Conservation (phyloP, 64 coral and sea anemone genomes). For the Catalaphyllia jardinei region DNA sequence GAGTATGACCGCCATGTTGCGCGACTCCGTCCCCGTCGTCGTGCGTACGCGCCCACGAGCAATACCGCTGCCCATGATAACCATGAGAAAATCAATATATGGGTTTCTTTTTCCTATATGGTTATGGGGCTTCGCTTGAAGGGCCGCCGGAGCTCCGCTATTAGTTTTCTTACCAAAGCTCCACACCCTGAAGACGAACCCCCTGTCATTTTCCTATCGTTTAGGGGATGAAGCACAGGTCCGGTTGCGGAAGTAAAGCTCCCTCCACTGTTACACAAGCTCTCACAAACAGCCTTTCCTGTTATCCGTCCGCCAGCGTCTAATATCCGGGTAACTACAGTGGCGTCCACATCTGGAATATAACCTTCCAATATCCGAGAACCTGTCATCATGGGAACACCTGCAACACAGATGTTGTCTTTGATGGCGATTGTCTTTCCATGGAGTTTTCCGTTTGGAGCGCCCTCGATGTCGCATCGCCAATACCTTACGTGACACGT, state of each 20-base stretch:
- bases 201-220: slow-evolving; percentile 37
- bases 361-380: slow-evolving; percentile 56
- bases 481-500: slow-evolving; percentile 30
- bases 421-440: slow-evolving; percentile 79
- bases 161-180: slow-evolving; percentile 55
- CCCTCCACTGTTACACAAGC: slow-evolving; percentile 45
- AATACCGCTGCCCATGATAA: no score
- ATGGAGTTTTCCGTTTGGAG: slow-evolving; percentile 53
- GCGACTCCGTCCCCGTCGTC: no score
- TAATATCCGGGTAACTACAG: slow-evolving; percentile 63
- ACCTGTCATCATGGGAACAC: slow-evolving; percentile 85
- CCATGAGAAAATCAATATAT: no score
- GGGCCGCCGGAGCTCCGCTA: no score
- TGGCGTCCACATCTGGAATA: slow-evolving; percentile 61
- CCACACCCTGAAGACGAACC: slow-evolving; percentile 68
- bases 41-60: no score
- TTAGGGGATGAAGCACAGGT: slow-evolving; percentile 42
- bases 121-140: no score
- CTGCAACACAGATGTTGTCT: slow-evolving; percentile 73
- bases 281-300: slow-evolving; percentile 58
- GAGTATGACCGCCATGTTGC: no score
- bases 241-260: slow-evolving; percentile 67
- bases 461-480: slow-evolving; percentile 56
- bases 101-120: no score
- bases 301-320: slow-evolving; percentile 56